These are phyloP conservation scores for Erethizon dorsatum DNA, from an alignment of 2,797 vertebrate genomes.

Conservation along the genomic window DNA sequence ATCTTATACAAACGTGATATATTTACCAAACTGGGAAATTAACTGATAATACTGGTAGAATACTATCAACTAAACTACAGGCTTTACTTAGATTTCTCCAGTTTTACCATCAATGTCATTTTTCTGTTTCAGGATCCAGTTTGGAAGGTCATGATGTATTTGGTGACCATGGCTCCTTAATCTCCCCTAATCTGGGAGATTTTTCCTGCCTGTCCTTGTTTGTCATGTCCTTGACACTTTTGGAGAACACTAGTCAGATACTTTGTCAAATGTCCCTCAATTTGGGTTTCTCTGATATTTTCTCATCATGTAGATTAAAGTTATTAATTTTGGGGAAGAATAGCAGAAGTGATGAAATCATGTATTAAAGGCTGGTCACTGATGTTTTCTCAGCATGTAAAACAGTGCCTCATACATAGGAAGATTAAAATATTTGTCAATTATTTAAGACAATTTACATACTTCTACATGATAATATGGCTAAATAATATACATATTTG, in stretches of 20 bases:
- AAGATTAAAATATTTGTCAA: constrained; percentile 15
- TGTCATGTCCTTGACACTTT: background rate
- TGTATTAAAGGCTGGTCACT: background rate
- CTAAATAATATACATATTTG: background rate
- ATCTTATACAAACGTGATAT: background rate
- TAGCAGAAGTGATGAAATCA: background rate
- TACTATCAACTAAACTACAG: background rate
- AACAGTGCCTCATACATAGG: background rate
- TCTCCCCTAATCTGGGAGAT: background rate
- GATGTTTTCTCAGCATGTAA: background rate
- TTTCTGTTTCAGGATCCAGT: background rate
- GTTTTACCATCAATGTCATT: background rate
- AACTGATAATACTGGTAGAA: background rate
- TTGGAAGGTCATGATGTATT: background rate
- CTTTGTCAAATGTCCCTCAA: background rate
- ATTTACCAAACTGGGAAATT: background rate
- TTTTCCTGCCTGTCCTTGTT: background rate
- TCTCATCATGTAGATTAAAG: background rate
- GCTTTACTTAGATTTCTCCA: background rate
- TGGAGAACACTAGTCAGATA: background rate
- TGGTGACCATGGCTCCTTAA: background rate
- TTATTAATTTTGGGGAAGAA: background rate
- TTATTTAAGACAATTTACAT: constrained; percentile 2
- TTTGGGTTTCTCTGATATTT: constrained; percentile 7
- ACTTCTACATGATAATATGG: background rate